Conservation (phyloP, 1,140 invertebrate genomes). For the Micrasema longulum region DNA sequence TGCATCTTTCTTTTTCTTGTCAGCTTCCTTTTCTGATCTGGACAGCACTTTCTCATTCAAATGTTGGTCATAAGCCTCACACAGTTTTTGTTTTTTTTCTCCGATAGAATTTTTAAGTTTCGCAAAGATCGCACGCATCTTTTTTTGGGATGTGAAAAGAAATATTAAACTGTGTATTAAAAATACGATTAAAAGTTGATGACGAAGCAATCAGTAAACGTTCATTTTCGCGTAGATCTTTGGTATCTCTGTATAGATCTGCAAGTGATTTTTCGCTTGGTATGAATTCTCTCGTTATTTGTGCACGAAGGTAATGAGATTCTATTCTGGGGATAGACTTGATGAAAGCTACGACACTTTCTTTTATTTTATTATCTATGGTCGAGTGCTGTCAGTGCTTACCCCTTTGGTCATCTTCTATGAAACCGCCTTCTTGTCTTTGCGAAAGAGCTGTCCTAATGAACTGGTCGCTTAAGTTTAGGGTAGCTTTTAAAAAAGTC, state of each 20-base stretch:
- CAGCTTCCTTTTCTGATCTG: neutral
- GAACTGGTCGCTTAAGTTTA: neutral
- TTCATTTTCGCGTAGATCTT: conserved; percentile 2
- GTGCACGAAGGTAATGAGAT: conserved; percentile 1
- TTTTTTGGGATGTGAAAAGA: conserved; percentile 1
- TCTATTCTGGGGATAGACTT: neutral
- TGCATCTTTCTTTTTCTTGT: neutral
- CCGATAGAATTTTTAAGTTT: neutral
- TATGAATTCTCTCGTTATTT: too few species aligned
- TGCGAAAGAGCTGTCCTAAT: conserved; percentile 2
- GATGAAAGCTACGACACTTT: neutral
- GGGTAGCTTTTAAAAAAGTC: neutral
- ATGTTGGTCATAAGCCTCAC: neutral
- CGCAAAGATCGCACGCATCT: neutral
- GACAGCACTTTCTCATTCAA: too few species aligned
- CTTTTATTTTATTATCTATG: neutral
- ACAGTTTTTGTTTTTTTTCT: neutral
- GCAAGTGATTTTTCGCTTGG: conserved; percentile 1
- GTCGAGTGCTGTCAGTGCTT: neutral
- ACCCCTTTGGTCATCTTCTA: too few species aligned
- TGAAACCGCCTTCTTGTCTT: conserved; percentile 41
- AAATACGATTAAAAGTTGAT: conserved; percentile 1
- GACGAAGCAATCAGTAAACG: neutral
- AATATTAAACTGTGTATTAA: conserved; percentile 52
- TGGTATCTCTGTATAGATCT: neutral